Percentiles rank a stretch among this genome's conserved stretches.
Evolutionary conservation across 2,113 vertebrate genomes (phyloP).

Genomic region (Sinocyclocheilus anshuiensis): DNA sequence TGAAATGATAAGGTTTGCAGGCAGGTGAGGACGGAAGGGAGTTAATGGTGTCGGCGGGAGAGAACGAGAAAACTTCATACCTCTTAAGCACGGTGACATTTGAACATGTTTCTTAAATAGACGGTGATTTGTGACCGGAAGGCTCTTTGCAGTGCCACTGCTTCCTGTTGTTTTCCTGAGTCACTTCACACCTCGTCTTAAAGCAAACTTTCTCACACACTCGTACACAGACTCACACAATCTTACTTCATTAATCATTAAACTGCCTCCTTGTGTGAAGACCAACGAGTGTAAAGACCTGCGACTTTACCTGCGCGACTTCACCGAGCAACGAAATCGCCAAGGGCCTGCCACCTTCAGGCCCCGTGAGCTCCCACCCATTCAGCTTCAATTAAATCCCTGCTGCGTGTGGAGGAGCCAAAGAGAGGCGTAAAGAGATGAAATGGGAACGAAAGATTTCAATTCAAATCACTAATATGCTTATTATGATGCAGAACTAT

Average conservation of each 20-base stretch:
- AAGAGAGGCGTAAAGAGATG: not conserved
- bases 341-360: conserved; percentile 35
- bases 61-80: not conserved
- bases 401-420: not conserved
- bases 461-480: conserved; percentile 4
- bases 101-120: not conserved
- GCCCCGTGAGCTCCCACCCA: conserved; percentile 11
- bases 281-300: too few species aligned
- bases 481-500: not conserved
- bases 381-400: conserved; percentile 24
- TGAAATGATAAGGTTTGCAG: not conserved
- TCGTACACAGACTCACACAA: conserved; percentile 7
- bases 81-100: not conserved
- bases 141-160: conserved; percentile 28
- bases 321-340: too few species aligned
- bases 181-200: conserved; percentile 33
- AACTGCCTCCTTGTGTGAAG: too few species aligned
- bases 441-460: not conserved
- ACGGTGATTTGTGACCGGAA: conserved; percentile 5
- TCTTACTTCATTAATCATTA: conserved; percentile 49
- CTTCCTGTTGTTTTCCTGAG: conserved; percentile 33
- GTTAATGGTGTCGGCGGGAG: conserved; percentile 3
- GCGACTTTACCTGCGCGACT: too few species aligned
- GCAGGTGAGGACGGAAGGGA: not conserved
- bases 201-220: conserved; percentile 33